A percentile compares a stretch with the other conserved stretches of the same genome.
Conservation (phyloP, 2,797 vertebrate genomes). For the Sebastes dallii region DNA sequence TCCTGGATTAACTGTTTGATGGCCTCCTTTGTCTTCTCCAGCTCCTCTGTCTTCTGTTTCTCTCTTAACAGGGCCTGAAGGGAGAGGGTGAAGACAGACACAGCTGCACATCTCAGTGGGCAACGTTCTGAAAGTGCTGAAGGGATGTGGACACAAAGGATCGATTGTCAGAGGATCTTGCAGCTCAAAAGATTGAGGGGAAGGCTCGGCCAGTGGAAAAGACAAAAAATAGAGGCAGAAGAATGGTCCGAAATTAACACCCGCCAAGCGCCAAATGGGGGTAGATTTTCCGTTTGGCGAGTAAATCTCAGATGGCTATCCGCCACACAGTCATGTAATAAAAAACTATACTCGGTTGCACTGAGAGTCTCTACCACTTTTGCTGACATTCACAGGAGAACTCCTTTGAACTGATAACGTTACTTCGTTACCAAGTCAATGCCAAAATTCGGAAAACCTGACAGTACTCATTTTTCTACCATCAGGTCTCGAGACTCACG, state of each 20-base stretch:
- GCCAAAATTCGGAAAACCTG: no score
- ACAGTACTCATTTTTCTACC: no score
- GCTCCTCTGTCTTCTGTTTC: constrained; percentile 89
- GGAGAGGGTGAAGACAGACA: constrained; percentile 1
- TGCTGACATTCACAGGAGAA: no score
- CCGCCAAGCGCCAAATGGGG: no score
- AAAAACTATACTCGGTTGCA: no score
- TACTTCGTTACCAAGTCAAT: no score
- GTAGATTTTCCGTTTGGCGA: no score
- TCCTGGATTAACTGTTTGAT: constrained; percentile 88
- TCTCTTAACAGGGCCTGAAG: constrained; percentile 87
- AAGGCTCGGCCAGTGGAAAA: background rate
- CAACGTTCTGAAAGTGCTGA: background rate
- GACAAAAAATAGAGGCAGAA: background rate
- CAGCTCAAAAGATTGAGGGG: background rate
- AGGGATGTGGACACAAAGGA: background rate
- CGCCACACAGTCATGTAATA: no score
- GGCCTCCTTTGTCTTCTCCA: constrained; percentile 88
- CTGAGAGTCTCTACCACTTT: background rate
- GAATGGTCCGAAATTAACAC: no score
- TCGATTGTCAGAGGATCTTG: background rate
- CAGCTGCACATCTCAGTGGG: background rate
- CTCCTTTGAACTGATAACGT: no score
- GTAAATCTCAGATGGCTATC: no score
- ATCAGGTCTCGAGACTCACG: no score